phyloP scores from a whole-genome alignment of 2,888 invertebrate species.

The Hirtodrosophila duncani region DNA sequence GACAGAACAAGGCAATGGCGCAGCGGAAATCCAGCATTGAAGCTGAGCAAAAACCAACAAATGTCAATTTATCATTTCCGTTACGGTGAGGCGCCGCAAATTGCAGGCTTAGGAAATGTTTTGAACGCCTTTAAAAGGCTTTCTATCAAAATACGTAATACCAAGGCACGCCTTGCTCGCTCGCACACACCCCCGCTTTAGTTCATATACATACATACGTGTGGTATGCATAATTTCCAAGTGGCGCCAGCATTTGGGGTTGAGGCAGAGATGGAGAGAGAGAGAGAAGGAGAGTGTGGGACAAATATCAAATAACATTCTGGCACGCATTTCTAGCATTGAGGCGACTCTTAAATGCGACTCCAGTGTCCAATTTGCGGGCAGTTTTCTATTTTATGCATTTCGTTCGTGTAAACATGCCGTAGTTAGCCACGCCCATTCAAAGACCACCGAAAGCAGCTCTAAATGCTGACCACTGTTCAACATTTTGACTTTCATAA shows the following conservation, averaged over 20 bases:
- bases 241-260: slow-evolving; percentile 38
- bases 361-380: slow-evolving; percentile 48
- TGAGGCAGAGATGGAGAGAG: slow-evolving; percentile 10
- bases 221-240: slow-evolving; percentile 48
- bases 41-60: slow-evolving; percentile 27
- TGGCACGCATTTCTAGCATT: slow-evolving; percentile 65
- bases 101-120: slow-evolving; percentile 39
- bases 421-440: slow-evolving; percentile 13
- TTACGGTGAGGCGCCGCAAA: slow-evolving; percentile 54
- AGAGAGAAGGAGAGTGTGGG: background rate
- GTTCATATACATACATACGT: background rate
- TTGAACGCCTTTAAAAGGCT: slow-evolving; percentile 46
- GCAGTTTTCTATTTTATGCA: slow-evolving; percentile 51
- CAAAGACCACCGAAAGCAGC: background rate
- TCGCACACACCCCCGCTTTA: too few species aligned
- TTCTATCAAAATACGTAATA: slow-evolving; percentile 55
- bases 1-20: slow-evolving; percentile 28
- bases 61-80: slow-evolving; percentile 72
- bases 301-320: slow-evolving; percentile 57
- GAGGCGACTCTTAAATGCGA: slow-evolving; percentile 49
- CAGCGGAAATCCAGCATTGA: slow-evolving; percentile 36
- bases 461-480: too few species aligned
- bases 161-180: too few species aligned
- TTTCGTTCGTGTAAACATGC: slow-evolving; percentile 65
- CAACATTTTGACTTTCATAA: too few species aligned